A percentile compares a stretch with the other conserved stretches of the same genome.
Conservation (phyloP, 2,113 vertebrate species). For the Lucifuga dentata region DNA sequence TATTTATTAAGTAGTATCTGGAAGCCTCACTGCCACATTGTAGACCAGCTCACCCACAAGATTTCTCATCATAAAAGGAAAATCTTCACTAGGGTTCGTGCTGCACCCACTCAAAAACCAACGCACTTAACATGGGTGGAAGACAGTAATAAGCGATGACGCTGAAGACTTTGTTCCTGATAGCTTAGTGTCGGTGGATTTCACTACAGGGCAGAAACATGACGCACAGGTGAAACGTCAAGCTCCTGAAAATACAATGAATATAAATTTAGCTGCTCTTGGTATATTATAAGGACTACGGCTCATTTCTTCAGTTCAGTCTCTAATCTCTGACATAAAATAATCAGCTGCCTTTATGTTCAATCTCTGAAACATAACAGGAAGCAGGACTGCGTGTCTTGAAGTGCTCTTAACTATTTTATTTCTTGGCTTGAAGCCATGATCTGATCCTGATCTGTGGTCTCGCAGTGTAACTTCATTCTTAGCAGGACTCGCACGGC, state of each 20-base stretch:
- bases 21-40: slow-evolving; percentile 26
- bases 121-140: slow-evolving; percentile 45
- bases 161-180: slow-evolving; percentile 47
- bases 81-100: slow-evolving; percentile 24
- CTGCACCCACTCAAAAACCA: slow-evolving; percentile 48
- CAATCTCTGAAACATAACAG: slow-evolving; percentile 19
- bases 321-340: slow-evolving; percentile 32
- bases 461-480: slow-evolving; percentile 21
- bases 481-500: slow-evolving; percentile 18
- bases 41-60: slow-evolving; percentile 34
- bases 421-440: slow-evolving; percentile 32
- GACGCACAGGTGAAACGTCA: slow-evolving; percentile 38
- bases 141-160: slow-evolving; percentile 45
- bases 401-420: slow-evolving; percentile 17
- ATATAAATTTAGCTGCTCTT: slow-evolving; percentile 9
- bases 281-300: no score
- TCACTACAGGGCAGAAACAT: slow-evolving; percentile 38
- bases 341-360: slow-evolving; percentile 25
- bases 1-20: no score
- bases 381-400: slow-evolving; percentile 10
- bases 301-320: no score
- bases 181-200: slow-evolving; percentile 53
- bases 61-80: slow-evolving; percentile 14
- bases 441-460: slow-evolving; percentile 14
- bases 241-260: slow-evolving; percentile 7